phyloP scores from a whole-genome alignment of 2,113 vertebrate species.

The Nymphicus hollandicus region DNA sequence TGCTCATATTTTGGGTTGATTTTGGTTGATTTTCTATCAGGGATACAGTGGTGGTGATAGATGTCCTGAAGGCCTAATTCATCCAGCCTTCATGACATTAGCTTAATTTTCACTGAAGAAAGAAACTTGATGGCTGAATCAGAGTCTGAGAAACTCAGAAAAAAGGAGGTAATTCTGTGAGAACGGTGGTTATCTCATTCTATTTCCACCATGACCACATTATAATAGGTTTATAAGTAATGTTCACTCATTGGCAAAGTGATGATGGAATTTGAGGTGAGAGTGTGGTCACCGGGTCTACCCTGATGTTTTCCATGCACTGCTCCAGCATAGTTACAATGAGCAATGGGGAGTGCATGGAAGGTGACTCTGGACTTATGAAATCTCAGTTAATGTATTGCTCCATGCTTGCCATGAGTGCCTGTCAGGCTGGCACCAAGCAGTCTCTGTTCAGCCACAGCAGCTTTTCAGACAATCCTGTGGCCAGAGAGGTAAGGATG shows the following conservation, averaged over 20 bases:
- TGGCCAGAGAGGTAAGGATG: neutral
- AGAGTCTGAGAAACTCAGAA: neutral
- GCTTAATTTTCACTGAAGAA: neutral
- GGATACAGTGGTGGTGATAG: neutral
- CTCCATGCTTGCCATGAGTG: neutral
- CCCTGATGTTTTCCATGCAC: rapidly evolving
- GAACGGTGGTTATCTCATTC: neutral
- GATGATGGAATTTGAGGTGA: neutral
- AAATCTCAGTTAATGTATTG: neutral
- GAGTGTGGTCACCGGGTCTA: neutral
- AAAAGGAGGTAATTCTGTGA: neutral
- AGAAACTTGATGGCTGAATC: neutral
- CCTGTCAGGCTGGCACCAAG: neutral
- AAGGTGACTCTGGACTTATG: neutral
- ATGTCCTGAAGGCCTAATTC: neutral
- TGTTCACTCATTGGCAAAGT: neutral
- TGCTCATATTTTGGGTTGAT: rapidly evolving
- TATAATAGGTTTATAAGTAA: neutral
- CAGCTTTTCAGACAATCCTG: neutral
- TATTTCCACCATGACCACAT: rapidly evolving
- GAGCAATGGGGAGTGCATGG: rapidly evolving
- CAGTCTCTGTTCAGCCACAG: rapidly evolving
- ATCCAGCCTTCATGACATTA: neutral
- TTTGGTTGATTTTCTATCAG: neutral
- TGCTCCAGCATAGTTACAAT: neutral